phyloP scores from a whole-genome alignment of 2,113 vertebrate species.

The Pseudonaja textilis region DNA sequence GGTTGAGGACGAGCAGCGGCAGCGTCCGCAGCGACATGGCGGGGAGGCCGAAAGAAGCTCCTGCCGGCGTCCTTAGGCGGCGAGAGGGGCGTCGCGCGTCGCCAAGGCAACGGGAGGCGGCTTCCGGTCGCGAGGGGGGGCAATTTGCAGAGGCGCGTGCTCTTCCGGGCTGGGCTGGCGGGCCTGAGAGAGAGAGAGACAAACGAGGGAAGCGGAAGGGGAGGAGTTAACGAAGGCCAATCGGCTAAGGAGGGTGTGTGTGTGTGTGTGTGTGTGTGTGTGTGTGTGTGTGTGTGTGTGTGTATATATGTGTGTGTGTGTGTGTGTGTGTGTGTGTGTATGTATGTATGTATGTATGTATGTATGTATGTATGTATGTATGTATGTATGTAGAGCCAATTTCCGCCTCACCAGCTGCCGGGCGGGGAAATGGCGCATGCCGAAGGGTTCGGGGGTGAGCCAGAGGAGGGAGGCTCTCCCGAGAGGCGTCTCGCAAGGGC shows the following conservation, averaged over 20 bases:
- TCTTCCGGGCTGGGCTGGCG: neutral
- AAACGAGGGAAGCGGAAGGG: neutral
- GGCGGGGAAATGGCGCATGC: neutral
- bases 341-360: too few species aligned
- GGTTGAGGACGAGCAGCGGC: constrained; percentile 89
- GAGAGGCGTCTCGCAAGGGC: neutral
- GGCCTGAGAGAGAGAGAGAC: too few species aligned
- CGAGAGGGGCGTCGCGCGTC: neutral
- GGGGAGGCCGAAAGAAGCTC: constrained; percentile 22
- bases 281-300: too few species aligned
- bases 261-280: too few species aligned
- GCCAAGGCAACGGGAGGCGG: constrained; percentile 2
- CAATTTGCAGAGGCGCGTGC: neutral
- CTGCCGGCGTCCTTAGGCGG: neutral
- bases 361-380: too few species aligned
- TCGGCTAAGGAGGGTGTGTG: neutral
- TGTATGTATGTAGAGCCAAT: neutral
- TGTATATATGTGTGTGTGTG: too few species aligned
- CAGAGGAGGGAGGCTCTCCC: too few species aligned
- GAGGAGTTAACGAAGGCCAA: neutral
- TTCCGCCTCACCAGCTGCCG: neutral
- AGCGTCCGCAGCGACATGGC: constrained; percentile 84
- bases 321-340: too few species aligned
- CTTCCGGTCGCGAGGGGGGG: constrained; percentile 68
- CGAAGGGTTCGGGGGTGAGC: too few species aligned